A percentile compares a stretch with the other conserved stretches of the same genome.
phyloP scores from a whole-genome alignment of 2,113 vertebrate genomes.

The Lichenostomus cassidix region DNA sequence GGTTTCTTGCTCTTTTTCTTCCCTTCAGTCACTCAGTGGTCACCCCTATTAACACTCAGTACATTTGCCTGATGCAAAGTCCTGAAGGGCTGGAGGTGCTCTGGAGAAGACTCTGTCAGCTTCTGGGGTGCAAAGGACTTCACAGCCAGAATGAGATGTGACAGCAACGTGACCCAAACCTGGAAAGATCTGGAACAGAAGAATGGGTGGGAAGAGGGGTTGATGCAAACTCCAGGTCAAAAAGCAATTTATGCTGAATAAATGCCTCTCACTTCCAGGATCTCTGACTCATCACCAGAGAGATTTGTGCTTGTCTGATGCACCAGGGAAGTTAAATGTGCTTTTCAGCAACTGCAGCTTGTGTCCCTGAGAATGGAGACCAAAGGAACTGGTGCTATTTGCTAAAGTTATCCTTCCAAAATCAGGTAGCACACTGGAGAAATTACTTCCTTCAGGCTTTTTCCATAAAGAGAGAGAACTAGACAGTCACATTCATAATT shows the following conservation, averaged over 20 bases:
- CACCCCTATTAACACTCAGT: neutral
- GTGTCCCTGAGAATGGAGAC: neutral
- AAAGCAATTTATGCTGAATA: neutral
- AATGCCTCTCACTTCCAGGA: neutral
- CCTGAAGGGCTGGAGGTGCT: neutral
- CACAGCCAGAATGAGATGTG: neutral
- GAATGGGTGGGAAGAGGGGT: neutral
- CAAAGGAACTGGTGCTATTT: neutral
- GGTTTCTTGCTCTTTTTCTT: neutral
- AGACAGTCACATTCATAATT: neutral
- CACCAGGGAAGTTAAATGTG: neutral
- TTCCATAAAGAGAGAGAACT: neutral
- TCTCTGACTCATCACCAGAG: no score
- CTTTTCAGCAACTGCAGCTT: neutral
- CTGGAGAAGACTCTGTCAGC: neutral
- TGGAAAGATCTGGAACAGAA: neutral
- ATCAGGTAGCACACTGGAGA: rapidly evolving
- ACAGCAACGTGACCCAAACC: rapidly evolving
- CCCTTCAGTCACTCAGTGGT: neutral
- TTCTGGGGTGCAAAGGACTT: neutral
- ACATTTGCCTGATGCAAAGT: neutral
- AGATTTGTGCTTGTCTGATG: neutral
- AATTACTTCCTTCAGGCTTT: neutral
- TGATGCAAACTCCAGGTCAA: neutral
- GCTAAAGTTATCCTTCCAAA: neutral